Conservation (phyloP, 2,113 vertebrate genomes). For the Nymphicus hollandicus region DNA sequence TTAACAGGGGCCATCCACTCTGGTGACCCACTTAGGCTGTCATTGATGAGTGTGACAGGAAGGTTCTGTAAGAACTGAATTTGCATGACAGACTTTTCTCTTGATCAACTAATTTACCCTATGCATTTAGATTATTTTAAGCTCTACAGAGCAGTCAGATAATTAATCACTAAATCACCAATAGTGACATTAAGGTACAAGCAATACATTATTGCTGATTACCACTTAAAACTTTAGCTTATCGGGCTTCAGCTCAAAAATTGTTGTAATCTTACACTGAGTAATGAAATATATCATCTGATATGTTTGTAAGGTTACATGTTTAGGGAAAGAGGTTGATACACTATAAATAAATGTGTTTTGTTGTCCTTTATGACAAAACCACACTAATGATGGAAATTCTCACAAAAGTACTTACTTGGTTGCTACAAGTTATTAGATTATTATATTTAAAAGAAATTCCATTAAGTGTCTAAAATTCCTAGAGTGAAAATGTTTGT, state of each 20-base stretch:
- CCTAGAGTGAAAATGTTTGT: background rate
- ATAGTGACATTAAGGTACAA: conserved; percentile 78
- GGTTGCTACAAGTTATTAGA: background rate
- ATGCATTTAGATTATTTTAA: conserved; percentile 83
- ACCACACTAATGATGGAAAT: background rate
- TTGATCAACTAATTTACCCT: conserved; percentile 78
- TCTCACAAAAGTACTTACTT: background rate
- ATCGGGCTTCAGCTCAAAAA: background rate
- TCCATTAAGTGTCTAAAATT: background rate
- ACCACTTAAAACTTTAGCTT: conserved; percentile 62
- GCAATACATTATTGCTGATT: conserved; percentile 74
- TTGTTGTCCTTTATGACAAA: background rate
- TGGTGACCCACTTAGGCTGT: conserved; percentile 93
- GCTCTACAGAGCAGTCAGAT: conserved; percentile 76
- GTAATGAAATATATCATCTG: background rate
- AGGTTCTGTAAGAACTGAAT: conserved; percentile 81
- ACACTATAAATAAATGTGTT: background rate
- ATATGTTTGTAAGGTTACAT: background rate
- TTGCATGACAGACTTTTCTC: conserved; percentile 78
- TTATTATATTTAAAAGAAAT: background rate
- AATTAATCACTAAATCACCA: conserved; percentile 87
- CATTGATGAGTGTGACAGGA: conserved; percentile 88
- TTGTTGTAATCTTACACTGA: background rate
- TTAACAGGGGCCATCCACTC: conserved; percentile 91
- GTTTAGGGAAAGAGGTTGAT: background rate